These are phyloP conservation scores for Cassiopea xamachana DNA, from an alignment of 30 jellyfish, hydroid and myxozoan species.

Conservation along the genomic window DNA sequence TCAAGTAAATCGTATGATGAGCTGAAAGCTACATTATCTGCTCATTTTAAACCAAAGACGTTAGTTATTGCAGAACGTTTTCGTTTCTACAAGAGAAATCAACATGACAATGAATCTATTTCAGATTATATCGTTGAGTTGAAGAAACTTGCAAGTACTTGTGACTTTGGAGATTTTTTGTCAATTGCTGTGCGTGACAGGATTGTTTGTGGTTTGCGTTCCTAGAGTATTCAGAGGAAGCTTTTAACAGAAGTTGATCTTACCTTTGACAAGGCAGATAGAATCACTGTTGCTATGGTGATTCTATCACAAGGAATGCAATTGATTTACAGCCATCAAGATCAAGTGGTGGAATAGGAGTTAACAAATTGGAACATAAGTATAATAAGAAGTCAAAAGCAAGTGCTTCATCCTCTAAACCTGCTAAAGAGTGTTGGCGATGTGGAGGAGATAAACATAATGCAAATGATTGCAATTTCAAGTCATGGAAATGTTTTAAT, in stretches of 20 bases:
- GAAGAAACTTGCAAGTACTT: conserved; percentile 48
- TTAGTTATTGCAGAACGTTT: conserved; percentile 50
- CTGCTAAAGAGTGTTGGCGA: conserved; percentile 42
- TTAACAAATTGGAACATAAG: conserved; percentile 35
- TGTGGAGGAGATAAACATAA: conserved; percentile 33
- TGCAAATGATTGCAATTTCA: conserved; percentile 37
- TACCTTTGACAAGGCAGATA: conserved; percentile 51
- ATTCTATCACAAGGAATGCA: conserved; percentile 1
- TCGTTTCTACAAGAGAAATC: conserved; percentile 14
- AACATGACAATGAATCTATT: conserved; percentile 50
- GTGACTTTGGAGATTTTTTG: conserved; percentile 43
- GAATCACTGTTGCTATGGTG: conserved; percentile 47
- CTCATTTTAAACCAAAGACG: conserved; percentile 41
- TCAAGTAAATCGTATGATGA: conserved; percentile 39
- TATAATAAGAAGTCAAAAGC: conserved; percentile 28
- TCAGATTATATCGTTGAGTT: conserved; percentile 44
- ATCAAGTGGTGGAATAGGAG: conserved; percentile 56
- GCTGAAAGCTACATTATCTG: conserved; percentile 9
- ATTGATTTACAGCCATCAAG: conserved; percentile 25
- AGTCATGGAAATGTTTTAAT: background rate
- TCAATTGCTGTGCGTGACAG: conserved; percentile 31
- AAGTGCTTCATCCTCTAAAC: conserved; percentile 44
- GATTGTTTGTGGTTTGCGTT: conserved; percentile 35
- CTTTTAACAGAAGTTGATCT: conserved; percentile 47
- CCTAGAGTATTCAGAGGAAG: conserved; percentile 38